These are phyloP conservation scores for Sciurus carolinensis DNA, from an alignment of 2,797 vertebrate genomes.

Conservation along the genomic window DNA sequence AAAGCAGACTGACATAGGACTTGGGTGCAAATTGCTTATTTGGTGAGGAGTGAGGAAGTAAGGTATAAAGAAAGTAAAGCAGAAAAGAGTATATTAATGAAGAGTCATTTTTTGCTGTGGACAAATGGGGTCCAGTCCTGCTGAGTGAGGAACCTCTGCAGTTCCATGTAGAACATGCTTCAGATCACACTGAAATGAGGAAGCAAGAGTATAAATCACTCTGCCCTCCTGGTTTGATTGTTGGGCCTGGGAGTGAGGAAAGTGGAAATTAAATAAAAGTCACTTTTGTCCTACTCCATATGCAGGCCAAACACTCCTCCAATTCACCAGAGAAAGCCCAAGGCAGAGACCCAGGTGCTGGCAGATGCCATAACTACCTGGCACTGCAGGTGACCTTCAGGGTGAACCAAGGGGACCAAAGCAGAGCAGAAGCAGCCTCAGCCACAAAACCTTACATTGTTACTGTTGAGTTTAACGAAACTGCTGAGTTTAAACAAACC, in stretches of 20 bases:
- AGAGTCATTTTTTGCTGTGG: not conserved
- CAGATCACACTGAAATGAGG: not conserved
- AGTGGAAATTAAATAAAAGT: not conserved
- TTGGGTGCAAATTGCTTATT: not conserved
- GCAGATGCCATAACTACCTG: not conserved
- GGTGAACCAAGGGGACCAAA: not conserved
- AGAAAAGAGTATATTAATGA: not conserved
- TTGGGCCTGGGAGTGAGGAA: not conserved
- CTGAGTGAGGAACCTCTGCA: not conserved
- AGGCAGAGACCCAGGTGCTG: not conserved
- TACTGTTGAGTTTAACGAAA: not conserved
- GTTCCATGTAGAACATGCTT: not conserved
- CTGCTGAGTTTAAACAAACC: not conserved
- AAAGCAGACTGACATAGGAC: slow-evolving; percentile 14
- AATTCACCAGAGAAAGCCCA: not conserved
- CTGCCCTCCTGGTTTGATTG: not conserved
- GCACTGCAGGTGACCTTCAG: not conserved
- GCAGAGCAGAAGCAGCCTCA: not conserved
- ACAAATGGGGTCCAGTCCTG: not conserved
- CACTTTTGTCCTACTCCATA: not conserved
- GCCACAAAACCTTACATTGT: too few relatives aligned
- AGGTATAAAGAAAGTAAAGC: not conserved
- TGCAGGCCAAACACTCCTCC: not conserved
- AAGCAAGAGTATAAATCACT: not conserved
- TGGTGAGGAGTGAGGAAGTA: not conserved